These are phyloP conservation scores for Anoncus sp. DNA, from an alignment of 2,888 invertebrate species.

Conservation along the genomic window DNA sequence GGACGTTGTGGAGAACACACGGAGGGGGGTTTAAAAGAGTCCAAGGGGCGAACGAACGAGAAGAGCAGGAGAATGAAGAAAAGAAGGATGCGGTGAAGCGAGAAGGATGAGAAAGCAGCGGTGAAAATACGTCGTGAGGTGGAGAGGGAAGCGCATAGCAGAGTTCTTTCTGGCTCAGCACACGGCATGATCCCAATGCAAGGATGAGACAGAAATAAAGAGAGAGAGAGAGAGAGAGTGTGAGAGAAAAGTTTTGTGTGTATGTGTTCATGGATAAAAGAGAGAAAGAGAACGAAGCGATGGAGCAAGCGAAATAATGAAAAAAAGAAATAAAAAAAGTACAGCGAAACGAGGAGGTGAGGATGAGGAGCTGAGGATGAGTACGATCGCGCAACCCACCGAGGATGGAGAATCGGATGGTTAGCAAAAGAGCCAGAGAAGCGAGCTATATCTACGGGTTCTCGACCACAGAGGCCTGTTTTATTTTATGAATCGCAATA, in stretches of 20 bases:
- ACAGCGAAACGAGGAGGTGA: conserved; percentile 31
- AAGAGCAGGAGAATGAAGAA: conserved; percentile 50
- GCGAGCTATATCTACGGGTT: conserved; percentile 78
- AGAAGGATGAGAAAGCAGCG: conserved; percentile 60
- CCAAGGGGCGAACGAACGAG: conserved; percentile 51
- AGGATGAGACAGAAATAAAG: conserved; percentile 55
- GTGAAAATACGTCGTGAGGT: conserved; percentile 39
- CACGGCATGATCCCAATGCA: conserved; percentile 45
- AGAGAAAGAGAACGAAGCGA: conserved; percentile 57
- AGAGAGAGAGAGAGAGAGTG: conserved; percentile 43
- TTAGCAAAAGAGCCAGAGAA: conserved; percentile 71
- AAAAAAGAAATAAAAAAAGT: conserved; percentile 34
- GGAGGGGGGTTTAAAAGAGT: conserved; percentile 43
- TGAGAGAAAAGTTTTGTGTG: conserved; percentile 47
- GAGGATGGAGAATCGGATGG: conserved; percentile 72
- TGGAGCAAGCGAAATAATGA: conserved; percentile 51
- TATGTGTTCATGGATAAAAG: conserved; percentile 30
- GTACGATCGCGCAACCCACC: conserved; percentile 61
- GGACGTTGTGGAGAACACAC: conserved; percentile 42
- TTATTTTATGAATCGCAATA: conserved; percentile 83
- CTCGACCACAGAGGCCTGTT: conserved; percentile 82
- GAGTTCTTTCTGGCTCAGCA: conserved; percentile 47
- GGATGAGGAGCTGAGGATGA: conserved; percentile 60
- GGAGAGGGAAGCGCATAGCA: conserved; percentile 30
- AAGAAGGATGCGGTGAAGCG: conserved; percentile 59